phyloP scores from a whole-genome alignment of 2,113 vertebrate species.

The Chascanopsetta lugubris region DNA sequence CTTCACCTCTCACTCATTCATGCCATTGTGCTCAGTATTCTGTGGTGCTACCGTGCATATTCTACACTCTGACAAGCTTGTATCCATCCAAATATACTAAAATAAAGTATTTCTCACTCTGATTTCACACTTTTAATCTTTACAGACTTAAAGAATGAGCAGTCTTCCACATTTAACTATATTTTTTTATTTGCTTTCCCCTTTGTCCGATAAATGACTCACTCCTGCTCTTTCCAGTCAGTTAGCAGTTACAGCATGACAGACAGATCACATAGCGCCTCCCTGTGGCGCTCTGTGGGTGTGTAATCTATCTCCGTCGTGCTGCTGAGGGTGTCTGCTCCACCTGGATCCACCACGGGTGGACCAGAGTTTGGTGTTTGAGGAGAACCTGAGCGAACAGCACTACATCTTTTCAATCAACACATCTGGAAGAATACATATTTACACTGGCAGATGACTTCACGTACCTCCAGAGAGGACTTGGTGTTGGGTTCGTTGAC shows the following conservation, averaged over 20 bases:
- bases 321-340: slow-evolving; percentile 41
- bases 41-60: background rate
- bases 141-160: slow-evolving; percentile 30
- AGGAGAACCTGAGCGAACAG: slow-evolving; percentile 61
- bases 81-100: too few species aligned
- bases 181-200: slow-evolving; percentile 64
- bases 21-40: background rate
- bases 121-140: background rate
- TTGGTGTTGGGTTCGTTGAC: slow-evolving; percentile 7
- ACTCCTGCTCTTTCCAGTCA: slow-evolving; percentile 29
- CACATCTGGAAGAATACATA: slow-evolving; percentile 62
- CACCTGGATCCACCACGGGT: slow-evolving; percentile 40
- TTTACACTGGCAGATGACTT: slow-evolving; percentile 59
- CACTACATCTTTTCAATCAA: slow-evolving; percentile 41
- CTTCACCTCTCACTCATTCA: slow-evolving; percentile 6
- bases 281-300: slow-evolving; percentile 32
- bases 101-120: background rate
- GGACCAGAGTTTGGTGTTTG: slow-evolving; percentile 46
- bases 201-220: slow-evolving; percentile 42
- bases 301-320: background rate
- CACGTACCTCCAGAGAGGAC: slow-evolving; percentile 22
- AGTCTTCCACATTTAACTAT: slow-evolving; percentile 20
- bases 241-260: slow-evolving; percentile 32
- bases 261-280: slow-evolving; percentile 46
- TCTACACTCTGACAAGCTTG: background rate